These are phyloP conservation scores for Anthonomus grandis DNA, from an alignment of 1,140 invertebrate species.

Conservation along the genomic window DNA sequence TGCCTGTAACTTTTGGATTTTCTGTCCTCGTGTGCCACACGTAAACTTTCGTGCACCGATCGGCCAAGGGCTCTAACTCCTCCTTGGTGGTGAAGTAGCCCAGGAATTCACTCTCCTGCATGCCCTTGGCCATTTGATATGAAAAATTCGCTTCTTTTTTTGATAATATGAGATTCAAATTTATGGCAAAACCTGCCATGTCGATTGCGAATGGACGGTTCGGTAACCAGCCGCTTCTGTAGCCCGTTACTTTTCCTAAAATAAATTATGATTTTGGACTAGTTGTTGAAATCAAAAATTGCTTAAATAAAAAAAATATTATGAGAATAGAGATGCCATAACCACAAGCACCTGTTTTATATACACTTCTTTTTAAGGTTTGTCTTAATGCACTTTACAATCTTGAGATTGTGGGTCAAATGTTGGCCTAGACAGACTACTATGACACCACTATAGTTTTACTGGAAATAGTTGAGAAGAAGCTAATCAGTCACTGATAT, in stretches of 20 bases:
- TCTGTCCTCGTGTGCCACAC: conserved; percentile 98
- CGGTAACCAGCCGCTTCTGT: conserved; percentile 81
- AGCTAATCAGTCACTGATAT: too few relatives aligned
- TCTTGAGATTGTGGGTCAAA: too few relatives aligned
- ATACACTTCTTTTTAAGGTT: too few relatives aligned
- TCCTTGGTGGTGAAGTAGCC: conserved; percentile 71
- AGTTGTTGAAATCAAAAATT: too few relatives aligned
- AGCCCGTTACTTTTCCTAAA: conserved; percentile 70
- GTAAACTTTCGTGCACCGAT: conserved; percentile 86
- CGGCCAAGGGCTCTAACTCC: conserved; percentile 85
- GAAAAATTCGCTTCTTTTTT: conserved; percentile 79
- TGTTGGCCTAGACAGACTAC: too few relatives aligned
- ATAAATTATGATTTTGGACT: too few relatives aligned
- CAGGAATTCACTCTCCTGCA: conserved; percentile 90
- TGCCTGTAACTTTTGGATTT: conserved; percentile 68
- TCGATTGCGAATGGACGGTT: conserved; percentile 92
- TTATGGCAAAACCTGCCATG: conserved; percentile 98
- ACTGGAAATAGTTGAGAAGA: too few relatives aligned
- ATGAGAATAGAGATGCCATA: too few relatives aligned
- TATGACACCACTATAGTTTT: too few relatives aligned
- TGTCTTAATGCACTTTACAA: too few relatives aligned
- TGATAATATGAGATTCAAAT: conserved; percentile 73
- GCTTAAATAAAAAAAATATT: too few relatives aligned
- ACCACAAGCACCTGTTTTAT: too few relatives aligned
- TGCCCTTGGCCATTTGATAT: conserved; percentile 78